These are phyloP conservation scores for Beroe ovata DNA, from an alignment of 37 sponge, comb jelly and placozoan genomes.

Conservation along the genomic window DNA sequence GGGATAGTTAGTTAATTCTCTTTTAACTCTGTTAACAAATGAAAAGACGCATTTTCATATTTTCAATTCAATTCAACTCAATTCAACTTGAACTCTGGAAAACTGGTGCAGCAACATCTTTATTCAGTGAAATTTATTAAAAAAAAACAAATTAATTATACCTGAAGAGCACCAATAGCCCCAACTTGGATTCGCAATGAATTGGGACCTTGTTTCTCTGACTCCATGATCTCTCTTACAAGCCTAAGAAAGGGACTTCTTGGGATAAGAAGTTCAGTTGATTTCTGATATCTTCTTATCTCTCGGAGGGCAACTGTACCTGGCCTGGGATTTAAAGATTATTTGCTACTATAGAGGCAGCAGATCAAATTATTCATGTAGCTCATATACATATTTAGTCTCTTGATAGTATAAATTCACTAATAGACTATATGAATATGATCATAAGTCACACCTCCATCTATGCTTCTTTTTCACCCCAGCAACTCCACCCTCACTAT, in stretches of 20 bases:
- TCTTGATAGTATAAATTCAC: neutral
- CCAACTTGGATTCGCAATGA: constrained; percentile 20
- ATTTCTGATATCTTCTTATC: constrained; percentile 49
- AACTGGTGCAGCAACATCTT: too few species aligned
- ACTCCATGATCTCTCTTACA: constrained; percentile 2
- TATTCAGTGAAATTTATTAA: too few species aligned
- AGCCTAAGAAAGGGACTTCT: constrained; percentile 39
- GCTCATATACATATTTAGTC: neutral
- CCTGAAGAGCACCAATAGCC: constrained; percentile 54
- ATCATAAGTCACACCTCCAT: too few species aligned
- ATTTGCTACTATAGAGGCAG: too few species aligned
- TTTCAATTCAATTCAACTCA: too few species aligned
- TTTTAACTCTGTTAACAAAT: too few species aligned
- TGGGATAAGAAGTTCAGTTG: constrained; percentile 38
- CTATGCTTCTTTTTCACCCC: constrained; percentile 62
- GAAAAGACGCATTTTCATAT: too few species aligned
- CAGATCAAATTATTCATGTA: too few species aligned
- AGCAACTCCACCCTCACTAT: constrained; percentile 12
- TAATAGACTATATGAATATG: neutral
- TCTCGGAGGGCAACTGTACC: constrained; percentile 64
- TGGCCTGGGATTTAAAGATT: too few species aligned
- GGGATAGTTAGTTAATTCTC: too few species aligned
- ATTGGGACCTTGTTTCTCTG: neutral
- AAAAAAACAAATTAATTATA: too few species aligned
- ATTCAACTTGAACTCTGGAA: too few species aligned